These are phyloP conservation scores for Oryctes rhinoceros DNA, from an alignment of 1,140 invertebrate species.

Conservation along the genomic window DNA sequence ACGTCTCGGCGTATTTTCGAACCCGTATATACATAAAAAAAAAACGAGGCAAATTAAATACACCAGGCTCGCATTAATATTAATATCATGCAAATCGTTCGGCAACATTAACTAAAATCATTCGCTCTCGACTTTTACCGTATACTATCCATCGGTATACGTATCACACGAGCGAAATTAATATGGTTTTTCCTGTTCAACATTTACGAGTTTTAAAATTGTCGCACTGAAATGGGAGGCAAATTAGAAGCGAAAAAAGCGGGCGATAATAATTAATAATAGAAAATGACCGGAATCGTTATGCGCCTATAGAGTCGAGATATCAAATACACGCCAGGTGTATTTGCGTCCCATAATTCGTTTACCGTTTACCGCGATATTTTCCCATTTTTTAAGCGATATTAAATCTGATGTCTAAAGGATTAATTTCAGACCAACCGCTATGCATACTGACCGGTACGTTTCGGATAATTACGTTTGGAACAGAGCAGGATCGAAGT, in stretches of 20 bases:
- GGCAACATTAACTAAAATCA: constrained; percentile 22
- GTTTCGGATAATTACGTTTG: constrained; percentile 2
- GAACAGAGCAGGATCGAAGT: background rate
- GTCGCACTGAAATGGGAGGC: background rate
- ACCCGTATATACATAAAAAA: background rate
- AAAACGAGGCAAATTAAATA: constrained; percentile 6
- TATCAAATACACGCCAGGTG: background rate
- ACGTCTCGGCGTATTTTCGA: background rate
- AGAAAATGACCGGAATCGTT: constrained; percentile 7
- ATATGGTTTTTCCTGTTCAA: background rate
- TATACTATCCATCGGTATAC: background rate
- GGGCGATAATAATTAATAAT: constrained; percentile 7
- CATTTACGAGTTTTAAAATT: background rate
- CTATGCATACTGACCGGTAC: background rate
- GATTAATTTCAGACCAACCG: constrained; percentile 1
- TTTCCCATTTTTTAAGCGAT: constrained; percentile 9
- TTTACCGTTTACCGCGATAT: background rate
- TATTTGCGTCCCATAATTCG: background rate
- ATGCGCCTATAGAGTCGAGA: background rate
- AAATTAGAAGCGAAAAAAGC: constrained; percentile 6
- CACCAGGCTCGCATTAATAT: background rate
- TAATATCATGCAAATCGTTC: constrained; percentile 18
- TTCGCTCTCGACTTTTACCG: background rate
- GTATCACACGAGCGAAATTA: background rate
- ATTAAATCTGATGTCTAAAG: constrained; percentile 1